Conservation (phyloP, 2,797 vertebrate genomes). For the Chanos chanos region DNA sequence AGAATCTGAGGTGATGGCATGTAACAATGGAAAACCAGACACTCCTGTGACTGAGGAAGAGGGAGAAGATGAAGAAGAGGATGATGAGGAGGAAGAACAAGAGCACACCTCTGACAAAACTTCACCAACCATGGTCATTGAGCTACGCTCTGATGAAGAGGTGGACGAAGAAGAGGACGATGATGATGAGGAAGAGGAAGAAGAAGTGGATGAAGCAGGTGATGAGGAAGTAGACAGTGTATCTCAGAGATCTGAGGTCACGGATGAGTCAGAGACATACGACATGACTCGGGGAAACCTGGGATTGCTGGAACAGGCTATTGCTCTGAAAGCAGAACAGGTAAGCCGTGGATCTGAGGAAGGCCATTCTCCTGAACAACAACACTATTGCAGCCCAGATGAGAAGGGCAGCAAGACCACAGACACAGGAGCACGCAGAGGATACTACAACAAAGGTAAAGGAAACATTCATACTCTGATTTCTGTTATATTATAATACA, state of each 20-base stretch:
- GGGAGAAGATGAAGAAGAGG: constrained; percentile 52
- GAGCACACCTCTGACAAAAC: constrained; percentile 74
- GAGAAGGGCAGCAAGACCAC: constrained; percentile 68
- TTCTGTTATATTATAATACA: not conserved
- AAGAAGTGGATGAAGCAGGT: constrained; percentile 52
- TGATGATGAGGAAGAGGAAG: constrained; percentile 57
- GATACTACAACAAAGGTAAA: constrained; percentile 85
- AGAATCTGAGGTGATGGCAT: constrained; percentile 52
- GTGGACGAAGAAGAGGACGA: constrained; percentile 73
- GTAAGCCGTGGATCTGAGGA: constrained; percentile 77
- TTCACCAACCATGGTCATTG: constrained; percentile 82
- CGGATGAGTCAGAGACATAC: constrained; percentile 90
- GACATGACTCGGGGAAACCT: constrained; percentile 94
- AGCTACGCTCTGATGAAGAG: constrained; percentile 82
- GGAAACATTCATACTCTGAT: not conserved
- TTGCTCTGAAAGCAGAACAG: constrained; percentile 91
- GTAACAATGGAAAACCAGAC: constrained; percentile 54
- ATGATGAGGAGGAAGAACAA: constrained; percentile 57
- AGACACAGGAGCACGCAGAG: constrained; percentile 68
- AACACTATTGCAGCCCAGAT: constrained; percentile 65
- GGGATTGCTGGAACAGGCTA: constrained; percentile 92
- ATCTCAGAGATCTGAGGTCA: constrained; percentile 84
- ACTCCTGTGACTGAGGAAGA: constrained; percentile 37
- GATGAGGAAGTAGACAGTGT: constrained; percentile 70
- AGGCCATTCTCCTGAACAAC: constrained; percentile 70